These are phyloP conservation scores for Pangasius mekongensis DNA, from an alignment of 2,797 vertebrate genomes.

Conservation along the genomic window DNA sequence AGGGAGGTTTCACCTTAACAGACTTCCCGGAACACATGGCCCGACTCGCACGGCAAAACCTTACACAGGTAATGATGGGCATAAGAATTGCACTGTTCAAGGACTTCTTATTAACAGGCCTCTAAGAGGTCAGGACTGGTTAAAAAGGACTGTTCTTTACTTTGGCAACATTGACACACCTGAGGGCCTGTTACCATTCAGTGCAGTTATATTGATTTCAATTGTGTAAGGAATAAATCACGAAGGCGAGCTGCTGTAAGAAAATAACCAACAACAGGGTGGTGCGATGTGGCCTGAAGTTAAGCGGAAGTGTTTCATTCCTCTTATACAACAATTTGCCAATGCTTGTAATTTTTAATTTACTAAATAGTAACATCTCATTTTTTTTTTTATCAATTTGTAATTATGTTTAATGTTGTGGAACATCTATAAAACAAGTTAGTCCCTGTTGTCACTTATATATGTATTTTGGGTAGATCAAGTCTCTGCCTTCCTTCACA, in stretches of 20 bases:
- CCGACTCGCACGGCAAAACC: conserved; percentile 31
- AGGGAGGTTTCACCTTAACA: conserved; percentile 72
- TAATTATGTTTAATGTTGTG: neutral
- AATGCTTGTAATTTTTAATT: neutral
- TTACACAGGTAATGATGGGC: conserved; percentile 32
- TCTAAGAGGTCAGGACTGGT: neutral
- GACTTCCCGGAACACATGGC: conserved; percentile 71
- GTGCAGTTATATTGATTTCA: neutral
- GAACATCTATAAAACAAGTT: neutral
- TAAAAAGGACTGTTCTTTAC: neutral
- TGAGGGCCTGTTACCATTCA: neutral
- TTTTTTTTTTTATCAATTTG: neutral
- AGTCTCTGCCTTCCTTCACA: conserved; percentile 24
- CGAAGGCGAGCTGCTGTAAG: neutral
- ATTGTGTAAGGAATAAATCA: neutral
- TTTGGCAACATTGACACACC: neutral
- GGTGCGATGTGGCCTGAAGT: neutral
- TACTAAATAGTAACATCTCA: neutral
- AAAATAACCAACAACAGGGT: neutral
- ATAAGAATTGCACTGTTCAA: neutral
- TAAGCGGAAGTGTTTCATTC: neutral
- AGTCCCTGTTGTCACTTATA: neutral
- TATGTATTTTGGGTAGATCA: conserved; percentile 5
- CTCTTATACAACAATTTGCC: neutral
- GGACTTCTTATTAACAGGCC: neutral